Evolutionary conservation across 1,140 invertebrate genomes (phyloP).

Genomic region (Antheraea pernyi): DNA sequence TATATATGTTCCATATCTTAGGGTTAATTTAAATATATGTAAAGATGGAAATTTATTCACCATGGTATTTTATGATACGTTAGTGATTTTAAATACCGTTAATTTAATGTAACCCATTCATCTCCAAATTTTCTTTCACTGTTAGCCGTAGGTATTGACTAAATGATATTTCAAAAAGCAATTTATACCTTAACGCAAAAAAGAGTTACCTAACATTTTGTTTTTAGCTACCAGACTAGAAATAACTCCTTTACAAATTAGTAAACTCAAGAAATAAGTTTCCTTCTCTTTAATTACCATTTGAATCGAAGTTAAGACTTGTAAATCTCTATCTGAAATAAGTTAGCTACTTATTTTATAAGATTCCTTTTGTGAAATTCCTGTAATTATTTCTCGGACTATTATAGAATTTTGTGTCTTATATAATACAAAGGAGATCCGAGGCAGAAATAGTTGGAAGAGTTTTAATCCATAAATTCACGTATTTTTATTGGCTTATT

Average conservation of each 20-base stretch:
- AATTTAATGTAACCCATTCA: too few relatives aligned
- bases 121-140: too few relatives aligned
- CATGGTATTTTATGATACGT: too few relatives aligned
- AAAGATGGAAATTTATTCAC: too few relatives aligned
- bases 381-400: background rate
- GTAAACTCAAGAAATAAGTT: background rate
- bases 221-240: background rate
- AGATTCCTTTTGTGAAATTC: background rate
- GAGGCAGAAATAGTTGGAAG: background rate
- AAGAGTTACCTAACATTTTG: background rate
- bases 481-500: background rate
- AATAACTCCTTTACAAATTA: slow-evolving; percentile 1
- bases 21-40: too few relatives aligned
- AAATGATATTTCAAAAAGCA: background rate
- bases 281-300: background rate
- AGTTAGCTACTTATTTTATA: background rate
- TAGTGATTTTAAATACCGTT: too few relatives aligned
- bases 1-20: too few relatives aligned
- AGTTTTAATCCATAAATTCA: background rate
- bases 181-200: background rate
- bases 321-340: background rate
- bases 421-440: background rate
- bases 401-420: background rate
- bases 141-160: too few relatives aligned
- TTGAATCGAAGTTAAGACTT: background rate